Evolutionary conservation across 1,140 invertebrate genomes (phyloP).

Genomic region (Geopemphigus sp.): DNA sequence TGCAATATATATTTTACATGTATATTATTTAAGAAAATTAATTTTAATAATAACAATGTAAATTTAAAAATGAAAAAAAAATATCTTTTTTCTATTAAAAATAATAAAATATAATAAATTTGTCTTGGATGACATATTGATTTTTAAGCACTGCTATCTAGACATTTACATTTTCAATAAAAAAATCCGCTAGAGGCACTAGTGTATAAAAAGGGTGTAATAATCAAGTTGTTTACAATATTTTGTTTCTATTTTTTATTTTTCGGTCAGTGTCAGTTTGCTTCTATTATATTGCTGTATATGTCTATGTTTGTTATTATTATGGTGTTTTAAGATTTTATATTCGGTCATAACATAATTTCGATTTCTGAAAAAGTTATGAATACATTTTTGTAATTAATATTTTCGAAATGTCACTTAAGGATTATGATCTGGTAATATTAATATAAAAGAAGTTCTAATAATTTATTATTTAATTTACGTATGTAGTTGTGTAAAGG

Average conservation of each 20-base stretch:
- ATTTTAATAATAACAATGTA: neutral
- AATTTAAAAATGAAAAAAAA: neutral
- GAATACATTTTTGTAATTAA: neutral
- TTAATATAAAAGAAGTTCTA: neutral
- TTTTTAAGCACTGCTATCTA: constrained; percentile 15
- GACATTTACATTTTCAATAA: neutral
- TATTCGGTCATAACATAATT: neutral
- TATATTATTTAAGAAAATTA: neutral
- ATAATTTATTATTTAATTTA: neutral
- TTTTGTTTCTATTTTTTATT: too few species aligned
- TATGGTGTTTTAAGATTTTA: neutral
- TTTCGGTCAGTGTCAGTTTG: too few species aligned
- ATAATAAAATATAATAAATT: neutral
- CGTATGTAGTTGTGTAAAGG: neutral
- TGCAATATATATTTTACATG: too few species aligned
- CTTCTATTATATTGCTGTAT: neutral
- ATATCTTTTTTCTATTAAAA: neutral
- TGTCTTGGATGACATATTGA: neutral
- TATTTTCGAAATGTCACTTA: constrained; percentile 7
- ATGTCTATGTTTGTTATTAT: neutral
- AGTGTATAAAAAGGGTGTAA: constrained; percentile 33
- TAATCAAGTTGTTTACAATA: neutral
- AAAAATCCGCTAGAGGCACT: constrained; percentile 3
- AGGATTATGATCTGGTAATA: constrained; percentile 39
- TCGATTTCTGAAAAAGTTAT: neutral